Evolutionary conservation across 2,113 vertebrate genomes (phyloP).

Genomic region (Sorex araneus): DNA sequence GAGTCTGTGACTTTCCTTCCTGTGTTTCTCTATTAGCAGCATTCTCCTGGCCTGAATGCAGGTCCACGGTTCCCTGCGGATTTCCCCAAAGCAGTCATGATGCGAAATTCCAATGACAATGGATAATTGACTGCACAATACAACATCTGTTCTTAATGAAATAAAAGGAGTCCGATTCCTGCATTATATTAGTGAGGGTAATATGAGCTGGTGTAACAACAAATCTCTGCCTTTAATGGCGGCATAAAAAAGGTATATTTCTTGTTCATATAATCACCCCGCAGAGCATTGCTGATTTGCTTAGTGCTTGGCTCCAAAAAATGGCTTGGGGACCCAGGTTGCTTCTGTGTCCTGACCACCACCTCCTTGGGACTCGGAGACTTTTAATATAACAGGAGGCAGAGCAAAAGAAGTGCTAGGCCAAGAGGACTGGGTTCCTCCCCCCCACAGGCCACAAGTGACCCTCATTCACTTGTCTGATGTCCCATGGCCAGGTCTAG

Average conservation of each 20-base stretch:
- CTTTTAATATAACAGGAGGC: neutral
- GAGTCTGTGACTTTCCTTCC: neutral
- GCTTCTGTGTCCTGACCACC: neutral
- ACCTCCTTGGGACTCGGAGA: neutral
- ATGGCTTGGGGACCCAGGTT: neutral
- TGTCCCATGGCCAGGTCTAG: neutral
- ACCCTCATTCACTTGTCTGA: neutral
- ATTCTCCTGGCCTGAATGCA: slow-evolving; percentile 36
- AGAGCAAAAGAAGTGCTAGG: neutral
- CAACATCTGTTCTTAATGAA: slow-evolving; percentile 74
- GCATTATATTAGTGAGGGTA: slow-evolving; percentile 1
- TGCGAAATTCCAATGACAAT: slow-evolving; percentile 23
- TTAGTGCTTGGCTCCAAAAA: neutral
- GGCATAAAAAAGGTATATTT: slow-evolving; percentile 23
- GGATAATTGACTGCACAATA: slow-evolving; percentile 60
- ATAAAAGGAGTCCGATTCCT: slow-evolving; percentile 56
- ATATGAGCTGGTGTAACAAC: neutral
- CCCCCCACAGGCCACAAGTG: neutral
- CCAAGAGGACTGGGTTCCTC: neutral
- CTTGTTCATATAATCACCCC: neutral
- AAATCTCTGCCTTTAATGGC: slow-evolving; percentile 50
- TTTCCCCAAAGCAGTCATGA: slow-evolving; percentile 46
- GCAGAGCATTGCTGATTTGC: neutral
- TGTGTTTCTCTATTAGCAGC: neutral
- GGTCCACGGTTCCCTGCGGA: neutral